Conservation (phyloP, 2,113 vertebrate genomes). For the Entosphenus tridentatus region DNA sequence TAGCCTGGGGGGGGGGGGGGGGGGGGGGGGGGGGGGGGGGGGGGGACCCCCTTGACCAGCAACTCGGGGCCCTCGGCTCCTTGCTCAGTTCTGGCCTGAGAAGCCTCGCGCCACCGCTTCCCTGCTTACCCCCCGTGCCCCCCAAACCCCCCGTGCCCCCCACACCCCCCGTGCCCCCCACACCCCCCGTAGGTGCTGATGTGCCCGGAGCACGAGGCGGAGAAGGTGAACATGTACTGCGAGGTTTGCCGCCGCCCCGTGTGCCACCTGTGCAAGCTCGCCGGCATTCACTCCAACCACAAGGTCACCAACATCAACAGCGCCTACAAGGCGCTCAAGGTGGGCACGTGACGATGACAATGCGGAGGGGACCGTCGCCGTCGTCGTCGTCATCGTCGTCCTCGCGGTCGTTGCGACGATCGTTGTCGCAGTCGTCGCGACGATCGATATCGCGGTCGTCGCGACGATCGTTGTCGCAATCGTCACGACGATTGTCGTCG, state of each 20-base stretch:
- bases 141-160: too few species aligned
- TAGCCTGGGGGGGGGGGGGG: neutral
- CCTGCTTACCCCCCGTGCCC: too few species aligned
- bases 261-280: slow-evolving; percentile 62
- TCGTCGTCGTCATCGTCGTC: too few species aligned
- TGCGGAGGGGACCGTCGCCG: too few species aligned
- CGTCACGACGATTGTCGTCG: too few species aligned
- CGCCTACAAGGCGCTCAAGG: slow-evolving; percentile 79
- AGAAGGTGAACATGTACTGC: slow-evolving; percentile 72
- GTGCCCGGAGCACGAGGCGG: slow-evolving; percentile 71
- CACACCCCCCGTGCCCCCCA: too few species aligned
- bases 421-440: too few species aligned
- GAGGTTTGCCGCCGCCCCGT: slow-evolving; percentile 60
- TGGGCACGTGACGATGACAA: slow-evolving; percentile 13
- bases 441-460: too few species aligned
- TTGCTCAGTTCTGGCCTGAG: too few species aligned
- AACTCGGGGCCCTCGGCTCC: neutral
- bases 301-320: slow-evolving; percentile 63
- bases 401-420: too few species aligned
- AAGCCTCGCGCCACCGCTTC: too few species aligned
- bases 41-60: neutral
- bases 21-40: neutral
- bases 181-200: slow-evolving; percentile 36
- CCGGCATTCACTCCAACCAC: slow-evolving; percentile 57
- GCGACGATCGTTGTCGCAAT: too few species aligned